Evolutionary conservation across 2,113 vertebrate genomes (phyloP).

Genomic region (Eulemur macaco): DNA sequence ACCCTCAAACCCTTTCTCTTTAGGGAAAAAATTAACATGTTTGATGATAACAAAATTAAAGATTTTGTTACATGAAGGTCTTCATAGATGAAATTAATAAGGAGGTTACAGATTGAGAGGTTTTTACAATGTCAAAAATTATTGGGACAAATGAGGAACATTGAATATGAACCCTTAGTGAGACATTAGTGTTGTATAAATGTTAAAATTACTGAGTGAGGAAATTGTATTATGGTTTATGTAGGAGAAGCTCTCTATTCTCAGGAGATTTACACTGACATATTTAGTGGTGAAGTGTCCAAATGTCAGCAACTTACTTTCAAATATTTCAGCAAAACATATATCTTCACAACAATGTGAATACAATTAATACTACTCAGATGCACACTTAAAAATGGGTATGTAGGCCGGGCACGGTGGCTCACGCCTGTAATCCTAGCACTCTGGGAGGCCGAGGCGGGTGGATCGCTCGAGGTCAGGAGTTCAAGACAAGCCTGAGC

Average conservation of each 20-base stretch:
- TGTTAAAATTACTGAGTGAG: background rate
- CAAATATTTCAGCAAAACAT: background rate
- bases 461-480: too few species aligned
- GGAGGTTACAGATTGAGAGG: background rate
- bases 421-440: too few species aligned
- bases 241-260: background rate
- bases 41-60: conserved; percentile 27
- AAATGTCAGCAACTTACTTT: background rate
- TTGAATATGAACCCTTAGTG: background rate
- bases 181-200: background rate
- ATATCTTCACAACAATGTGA: background rate
- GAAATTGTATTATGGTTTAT: background rate
- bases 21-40: background rate
- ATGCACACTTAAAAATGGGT: background rate
- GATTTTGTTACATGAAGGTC: background rate
- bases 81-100: background rate
- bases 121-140: background rate
- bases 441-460: too few species aligned
- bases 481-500: too few species aligned
- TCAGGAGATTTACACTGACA: background rate
- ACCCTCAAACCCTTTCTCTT: background rate
- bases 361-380: background rate
- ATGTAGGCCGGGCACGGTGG: background rate
- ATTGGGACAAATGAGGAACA: background rate
- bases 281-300: background rate